These are phyloP conservation scores for Gopherus flavomarginatus DNA, from an alignment of 2,113 vertebrate genomes.

Conservation along the genomic window DNA sequence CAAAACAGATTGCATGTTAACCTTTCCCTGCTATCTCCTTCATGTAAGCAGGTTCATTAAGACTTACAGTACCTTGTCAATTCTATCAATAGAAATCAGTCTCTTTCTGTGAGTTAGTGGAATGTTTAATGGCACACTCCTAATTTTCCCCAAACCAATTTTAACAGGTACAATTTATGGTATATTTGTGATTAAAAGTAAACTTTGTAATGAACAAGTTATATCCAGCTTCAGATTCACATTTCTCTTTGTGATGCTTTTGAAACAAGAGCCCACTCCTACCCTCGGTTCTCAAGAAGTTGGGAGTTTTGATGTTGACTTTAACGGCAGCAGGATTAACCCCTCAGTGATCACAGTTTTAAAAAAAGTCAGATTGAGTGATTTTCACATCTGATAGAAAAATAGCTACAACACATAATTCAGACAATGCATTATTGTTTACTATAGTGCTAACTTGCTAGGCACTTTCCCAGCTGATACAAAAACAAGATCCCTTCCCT, in stretches of 20 bases:
- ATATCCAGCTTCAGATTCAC: neutral
- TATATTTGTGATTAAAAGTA: neutral
- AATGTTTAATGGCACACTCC: neutral
- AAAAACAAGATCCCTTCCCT: neutral
- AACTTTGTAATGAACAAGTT: accelerated
- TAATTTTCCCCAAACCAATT: neutral
- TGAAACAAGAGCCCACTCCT: neutral
- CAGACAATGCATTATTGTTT: neutral
- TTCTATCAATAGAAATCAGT: neutral
- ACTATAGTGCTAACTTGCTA: neutral
- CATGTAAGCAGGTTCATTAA: neutral
- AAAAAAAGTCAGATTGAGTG: neutral
- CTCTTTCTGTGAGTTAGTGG: neutral
- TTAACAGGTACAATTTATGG: neutral
- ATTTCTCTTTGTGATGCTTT: neutral
- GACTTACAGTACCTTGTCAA: neutral
- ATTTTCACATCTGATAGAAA: neutral
- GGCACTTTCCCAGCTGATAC: neutral
- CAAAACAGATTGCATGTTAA: neutral
- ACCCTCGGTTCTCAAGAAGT: neutral
- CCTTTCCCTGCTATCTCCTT: neutral
- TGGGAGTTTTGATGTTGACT: neutral
- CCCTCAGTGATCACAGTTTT: neutral
- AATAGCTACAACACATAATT: neutral
- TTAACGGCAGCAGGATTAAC: neutral